These are phyloP conservation scores for Lasioglossum pauxillum DNA, from an alignment of 2,888 invertebrate species.

Conservation along the genomic window DNA sequence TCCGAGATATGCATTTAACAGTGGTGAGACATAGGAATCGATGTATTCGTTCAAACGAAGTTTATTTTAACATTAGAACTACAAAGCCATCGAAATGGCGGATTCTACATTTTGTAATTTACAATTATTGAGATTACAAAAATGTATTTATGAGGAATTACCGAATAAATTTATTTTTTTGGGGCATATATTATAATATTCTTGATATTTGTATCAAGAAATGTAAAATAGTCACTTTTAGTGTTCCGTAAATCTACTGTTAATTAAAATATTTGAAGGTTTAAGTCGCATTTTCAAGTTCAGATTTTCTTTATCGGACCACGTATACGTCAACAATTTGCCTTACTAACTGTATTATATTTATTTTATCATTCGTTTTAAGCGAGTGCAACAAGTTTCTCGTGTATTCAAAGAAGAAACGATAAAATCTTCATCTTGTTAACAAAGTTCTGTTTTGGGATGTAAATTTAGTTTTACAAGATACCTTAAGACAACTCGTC, in stretches of 20 bases:
- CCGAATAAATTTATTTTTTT: background rate
- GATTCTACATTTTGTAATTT: background rate
- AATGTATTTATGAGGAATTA: background rate
- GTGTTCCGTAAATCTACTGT: background rate
- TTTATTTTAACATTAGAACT: background rate
- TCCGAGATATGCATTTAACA: background rate
- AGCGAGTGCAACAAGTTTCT: constrained; percentile 29
- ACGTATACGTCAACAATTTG: constrained; percentile 6
- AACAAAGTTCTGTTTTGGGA: background rate
- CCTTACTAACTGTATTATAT: constrained; percentile 11
- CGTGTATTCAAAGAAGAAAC: background rate
- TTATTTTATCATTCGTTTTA: constrained; percentile 22
- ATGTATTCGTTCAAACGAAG: background rate
- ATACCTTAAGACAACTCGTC: constrained; percentile 40
- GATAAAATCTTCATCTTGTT: constrained; percentile 20
- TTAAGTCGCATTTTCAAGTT: background rate
- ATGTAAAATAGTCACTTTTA: background rate
- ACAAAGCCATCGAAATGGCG: background rate
- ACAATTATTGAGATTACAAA: background rate
- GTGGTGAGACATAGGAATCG: background rate
- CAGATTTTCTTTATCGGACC: constrained; percentile 3
- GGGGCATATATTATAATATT: background rate
- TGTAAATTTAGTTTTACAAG: constrained; percentile 39
- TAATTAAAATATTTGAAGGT: background rate
- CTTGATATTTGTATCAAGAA: background rate